Base-by-base conservation (phyloP, 2,113 vertebrate genomes). In the Nicator chloris region DNA sequence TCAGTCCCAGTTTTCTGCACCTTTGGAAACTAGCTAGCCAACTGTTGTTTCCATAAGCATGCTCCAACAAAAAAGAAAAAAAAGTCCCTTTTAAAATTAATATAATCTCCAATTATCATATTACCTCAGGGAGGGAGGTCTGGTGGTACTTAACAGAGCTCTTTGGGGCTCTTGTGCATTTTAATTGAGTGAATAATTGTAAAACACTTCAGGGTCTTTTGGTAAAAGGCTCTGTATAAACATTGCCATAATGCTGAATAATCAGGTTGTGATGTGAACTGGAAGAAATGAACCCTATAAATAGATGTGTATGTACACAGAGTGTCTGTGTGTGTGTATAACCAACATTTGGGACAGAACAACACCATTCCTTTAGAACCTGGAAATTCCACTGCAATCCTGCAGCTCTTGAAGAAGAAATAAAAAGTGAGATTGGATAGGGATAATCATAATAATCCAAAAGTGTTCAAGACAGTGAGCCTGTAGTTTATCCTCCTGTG, bases 141-240 rank as follows among this genome's bases (percentile, higher is more conserved):
- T 90, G 85, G 87, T 96, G 96, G 56, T 90, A 37, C 71, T 94
- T 93, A 96, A 92, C 75, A 80, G 82, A 91, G 66, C 93, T 95
- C 95, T 82, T 86, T 90, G 92, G 94, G 91, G 90, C 75, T 90
- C 82, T 90, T 77, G 87, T 95, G 92, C 93, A 90, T 97, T 96
- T 97, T 94, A 95, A 93, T 97, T 86, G 85, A 88, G 92, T 93
- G 93, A 93, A 83, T 96, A 95, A 85, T 93, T 96, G 90, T 90
- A 56, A 73, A 94, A 40, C n/a, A 83, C 93, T 96, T 93, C 88
- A 75, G 93, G 87, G 82, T 31, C 85, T 92, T 93, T 93, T 63
- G 68, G 78, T 95, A 88, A 92, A 93, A 90, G 81, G 63, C 54
- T 88, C 57, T 94, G n/a, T 82, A 76, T 50, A 96, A 96, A 96